A percentile compares a stretch with the other conserved stretches of the same genome.
Evolutionary conservation across 2,888 invertebrate genomes (phyloP).

Genomic region (Andrena fulva): DNA sequence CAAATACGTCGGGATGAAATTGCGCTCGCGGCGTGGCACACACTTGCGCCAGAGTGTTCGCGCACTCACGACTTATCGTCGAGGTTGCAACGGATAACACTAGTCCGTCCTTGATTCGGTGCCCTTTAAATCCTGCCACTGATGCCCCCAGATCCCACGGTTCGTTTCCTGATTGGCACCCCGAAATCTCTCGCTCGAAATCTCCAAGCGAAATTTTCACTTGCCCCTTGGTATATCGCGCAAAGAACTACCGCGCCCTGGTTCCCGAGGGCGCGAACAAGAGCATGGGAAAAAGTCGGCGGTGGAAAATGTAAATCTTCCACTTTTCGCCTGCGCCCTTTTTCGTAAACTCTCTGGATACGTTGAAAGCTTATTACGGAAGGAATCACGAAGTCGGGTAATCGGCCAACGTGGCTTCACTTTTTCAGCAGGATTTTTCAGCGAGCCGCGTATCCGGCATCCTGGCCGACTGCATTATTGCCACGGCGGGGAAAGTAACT

Average conservation of each 20-base stretch:
- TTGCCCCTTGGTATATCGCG: background rate
- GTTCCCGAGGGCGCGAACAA: background rate
- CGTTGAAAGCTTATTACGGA: constrained; percentile 27
- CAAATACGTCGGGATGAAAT: constrained; percentile 10
- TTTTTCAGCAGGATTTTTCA: constrained; percentile 12
- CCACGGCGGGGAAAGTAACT: constrained; percentile 11
- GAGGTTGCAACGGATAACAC: background rate
- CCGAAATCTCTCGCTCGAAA: background rate
- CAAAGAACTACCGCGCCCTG: background rate
- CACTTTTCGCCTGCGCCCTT: too few relatives aligned
- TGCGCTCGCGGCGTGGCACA: background rate
- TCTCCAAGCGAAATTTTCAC: background rate
- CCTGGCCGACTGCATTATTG: background rate
- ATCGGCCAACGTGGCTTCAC: background rate
- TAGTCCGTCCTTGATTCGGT: background rate
- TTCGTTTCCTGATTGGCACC: constrained; percentile 19
- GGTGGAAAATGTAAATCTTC: constrained; percentile 12
- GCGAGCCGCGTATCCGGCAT: background rate
- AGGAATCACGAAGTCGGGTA: background rate
- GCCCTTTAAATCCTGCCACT: constrained; percentile 29
- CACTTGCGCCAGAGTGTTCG: background rate
- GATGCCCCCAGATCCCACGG: constrained; percentile 33
- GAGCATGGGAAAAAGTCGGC: background rate
- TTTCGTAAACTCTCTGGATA: background rate
- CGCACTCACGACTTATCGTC: background rate